Conservation (phyloP, 2,888 invertebrate species). For the Phortica okadai region DNA sequence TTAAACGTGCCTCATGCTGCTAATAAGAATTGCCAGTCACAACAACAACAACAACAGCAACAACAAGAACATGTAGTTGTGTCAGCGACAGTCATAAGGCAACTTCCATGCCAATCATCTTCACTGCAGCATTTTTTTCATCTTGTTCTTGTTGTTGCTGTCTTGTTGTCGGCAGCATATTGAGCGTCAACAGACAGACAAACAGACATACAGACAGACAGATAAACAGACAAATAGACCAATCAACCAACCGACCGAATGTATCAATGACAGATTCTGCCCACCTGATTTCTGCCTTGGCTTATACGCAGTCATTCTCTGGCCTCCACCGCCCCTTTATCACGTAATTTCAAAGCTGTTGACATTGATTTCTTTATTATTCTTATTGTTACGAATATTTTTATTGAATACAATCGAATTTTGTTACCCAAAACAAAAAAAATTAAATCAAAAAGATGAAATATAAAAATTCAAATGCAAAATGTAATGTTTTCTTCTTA, state of each 20-base stretch:
- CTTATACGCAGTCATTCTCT: not conserved
- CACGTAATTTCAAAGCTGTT: not conserved
- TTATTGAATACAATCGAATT: not conserved
- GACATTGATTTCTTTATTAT: not conserved
- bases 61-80: not conserved
- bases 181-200: not conserved
- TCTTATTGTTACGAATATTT: not conserved
- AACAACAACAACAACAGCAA: not conserved
- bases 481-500: no score
- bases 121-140: not conserved
- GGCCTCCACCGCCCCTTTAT: no score
- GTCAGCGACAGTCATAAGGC: not conserved
- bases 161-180: not conserved
- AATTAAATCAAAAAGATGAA: not conserved
- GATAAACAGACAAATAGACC: not conserved
- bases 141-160: no score
- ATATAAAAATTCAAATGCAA: no score
- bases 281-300: not conserved
- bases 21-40: not conserved
- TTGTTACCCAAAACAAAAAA: not conserved
- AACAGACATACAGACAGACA: not conserved
- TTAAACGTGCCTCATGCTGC: not conserved
- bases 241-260: not conserved
- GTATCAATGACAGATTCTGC: not conserved
- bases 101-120: not conserved